A percentile compares a stretch with the other conserved stretches of the same genome.
These are phyloP conservation scores for Phymanthus crucifer DNA, from an alignment of 92 coral and sea anemone genomes.

Conservation along the genomic window DNA sequence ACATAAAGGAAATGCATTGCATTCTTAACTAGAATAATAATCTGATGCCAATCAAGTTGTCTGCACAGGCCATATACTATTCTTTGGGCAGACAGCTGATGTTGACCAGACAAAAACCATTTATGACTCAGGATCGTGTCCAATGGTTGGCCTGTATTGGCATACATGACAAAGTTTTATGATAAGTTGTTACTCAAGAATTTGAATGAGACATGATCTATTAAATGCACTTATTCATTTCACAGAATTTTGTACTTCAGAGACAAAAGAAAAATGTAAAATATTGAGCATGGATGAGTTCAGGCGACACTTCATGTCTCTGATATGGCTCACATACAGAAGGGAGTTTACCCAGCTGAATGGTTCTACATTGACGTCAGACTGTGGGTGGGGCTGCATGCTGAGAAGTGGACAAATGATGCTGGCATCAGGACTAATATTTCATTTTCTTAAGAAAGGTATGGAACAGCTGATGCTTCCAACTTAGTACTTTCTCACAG, in stretches of 20 bases:
- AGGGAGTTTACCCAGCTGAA: slow-evolving; percentile 89
- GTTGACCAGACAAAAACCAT: too few species aligned
- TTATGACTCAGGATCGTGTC: too few species aligned
- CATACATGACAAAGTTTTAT: too few species aligned
- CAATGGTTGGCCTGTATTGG: too few species aligned
- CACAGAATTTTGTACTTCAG: slow-evolving; percentile 56
- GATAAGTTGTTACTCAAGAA: not conserved
- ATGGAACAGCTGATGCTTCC: not conserved
- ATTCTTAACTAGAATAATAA: too few species aligned
- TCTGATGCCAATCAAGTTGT: too few species aligned
- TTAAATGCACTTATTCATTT: not conserved
- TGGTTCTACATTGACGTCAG: slow-evolving; percentile 83
- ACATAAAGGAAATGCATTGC: too few species aligned
- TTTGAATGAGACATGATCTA: not conserved
- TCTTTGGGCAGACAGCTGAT: too few species aligned
- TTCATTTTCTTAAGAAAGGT: slow-evolving; percentile 88
- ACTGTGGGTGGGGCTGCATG: slow-evolving; percentile 99
- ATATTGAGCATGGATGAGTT: slow-evolving; percentile 86
- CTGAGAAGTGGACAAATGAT: slow-evolving; percentile 98
- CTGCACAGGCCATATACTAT: too few species aligned
- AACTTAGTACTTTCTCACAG: not conserved
- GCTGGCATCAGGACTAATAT: slow-evolving; percentile 92
- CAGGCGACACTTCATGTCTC: slow-evolving; percentile 80
- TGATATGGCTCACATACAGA: slow-evolving; percentile 96
- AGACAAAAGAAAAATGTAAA: slow-evolving; percentile 56